Evolutionary conservation across 2,797 vertebrate genomes (phyloP).

Genomic region (Dipus sagitta): DNA sequence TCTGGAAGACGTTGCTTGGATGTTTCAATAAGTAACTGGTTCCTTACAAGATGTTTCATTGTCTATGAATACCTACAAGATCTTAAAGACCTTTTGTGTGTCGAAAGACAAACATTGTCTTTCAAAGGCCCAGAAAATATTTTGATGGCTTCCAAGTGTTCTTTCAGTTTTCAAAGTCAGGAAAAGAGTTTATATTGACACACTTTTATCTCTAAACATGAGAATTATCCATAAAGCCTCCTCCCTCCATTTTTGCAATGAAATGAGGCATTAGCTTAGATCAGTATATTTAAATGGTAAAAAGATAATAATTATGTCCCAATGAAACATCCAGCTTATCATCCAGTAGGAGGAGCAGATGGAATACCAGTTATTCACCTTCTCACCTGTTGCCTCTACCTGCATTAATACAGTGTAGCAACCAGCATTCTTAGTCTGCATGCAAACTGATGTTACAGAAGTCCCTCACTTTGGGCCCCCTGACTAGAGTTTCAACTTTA

Average conservation of each 20-base stretch:
- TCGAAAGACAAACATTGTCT: neutral
- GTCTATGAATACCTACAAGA: neutral
- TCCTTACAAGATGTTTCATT: neutral
- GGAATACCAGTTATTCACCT: neutral
- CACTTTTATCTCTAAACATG: slow-evolving; percentile 33
- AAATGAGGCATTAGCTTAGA: neutral
- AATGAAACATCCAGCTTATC: neutral
- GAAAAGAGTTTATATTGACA: slow-evolving; percentile 1
- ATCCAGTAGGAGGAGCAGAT: neutral
- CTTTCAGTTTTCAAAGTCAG: neutral
- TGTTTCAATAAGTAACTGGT: neutral
- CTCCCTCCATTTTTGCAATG: neutral
- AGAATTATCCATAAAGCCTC: too few relatives aligned
- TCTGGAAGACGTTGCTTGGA: neutral
- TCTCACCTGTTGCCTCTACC: neutral
- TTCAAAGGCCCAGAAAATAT: slow-evolving; percentile 49
- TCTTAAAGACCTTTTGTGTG: neutral
- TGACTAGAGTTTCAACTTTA: neutral
- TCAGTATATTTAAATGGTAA: neutral
- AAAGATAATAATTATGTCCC: neutral
- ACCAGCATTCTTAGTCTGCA: neutral
- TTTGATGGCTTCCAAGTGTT: neutral
- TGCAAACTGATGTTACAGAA: slow-evolving; percentile 4
- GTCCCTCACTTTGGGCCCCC: neutral
- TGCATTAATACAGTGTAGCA: neutral